A percentile compares a stretch with the other conserved stretches of the same genome.
phyloP scores from a whole-genome alignment of 2,888 invertebrate species.

The Caenorhabditis imperialis region DNA sequence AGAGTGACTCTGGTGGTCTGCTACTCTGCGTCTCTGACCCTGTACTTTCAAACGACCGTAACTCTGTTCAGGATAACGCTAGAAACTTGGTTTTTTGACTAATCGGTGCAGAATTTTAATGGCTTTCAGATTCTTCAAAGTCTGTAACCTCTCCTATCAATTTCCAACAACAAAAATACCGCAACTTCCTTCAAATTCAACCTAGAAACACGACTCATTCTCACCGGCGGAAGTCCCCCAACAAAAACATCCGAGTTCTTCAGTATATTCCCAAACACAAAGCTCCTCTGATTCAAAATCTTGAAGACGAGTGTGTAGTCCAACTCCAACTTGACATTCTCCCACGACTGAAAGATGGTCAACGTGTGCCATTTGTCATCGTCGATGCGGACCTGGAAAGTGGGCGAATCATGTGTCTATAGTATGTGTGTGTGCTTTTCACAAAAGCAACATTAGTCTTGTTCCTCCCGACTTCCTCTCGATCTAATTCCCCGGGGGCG shows the following conservation, averaged over 20 bases:
- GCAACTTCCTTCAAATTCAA: too few species aligned
- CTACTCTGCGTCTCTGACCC: too few species aligned
- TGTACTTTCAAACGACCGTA: too few species aligned
- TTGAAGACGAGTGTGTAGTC: slow-evolving; percentile 74
- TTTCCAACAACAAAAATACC: too few species aligned
- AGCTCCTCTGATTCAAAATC: slow-evolving; percentile 88
- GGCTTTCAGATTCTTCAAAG: too few species aligned
- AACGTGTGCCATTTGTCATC: slow-evolving; percentile 95
- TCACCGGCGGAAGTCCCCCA: slow-evolving; percentile 90
- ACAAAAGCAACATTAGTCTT: slow-evolving; percentile 8
- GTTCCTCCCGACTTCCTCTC: slow-evolving; percentile 1
- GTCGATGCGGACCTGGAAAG: slow-evolving; percentile 83
- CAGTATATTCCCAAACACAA: slow-evolving; percentile 87
- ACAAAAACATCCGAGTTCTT: slow-evolving; percentile 94
- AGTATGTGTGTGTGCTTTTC: neutral
- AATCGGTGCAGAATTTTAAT: too few species aligned
- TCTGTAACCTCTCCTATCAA: too few species aligned
- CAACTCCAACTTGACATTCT: slow-evolving; percentile 77
- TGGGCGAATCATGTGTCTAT: neutral
- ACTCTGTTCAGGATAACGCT: slow-evolving; percentile 72
- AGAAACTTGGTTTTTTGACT: too few species aligned
- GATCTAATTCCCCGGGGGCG: slow-evolving; percentile 8
- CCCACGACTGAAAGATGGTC: slow-evolving; percentile 82
- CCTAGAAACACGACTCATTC: too few species aligned
- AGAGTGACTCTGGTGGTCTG: too few species aligned